A percentile compares a stretch with the other conserved stretches of the same genome.
Conservation (phyloP, 2,888 invertebrate genomes). For the Perithous albicinctus region DNA sequence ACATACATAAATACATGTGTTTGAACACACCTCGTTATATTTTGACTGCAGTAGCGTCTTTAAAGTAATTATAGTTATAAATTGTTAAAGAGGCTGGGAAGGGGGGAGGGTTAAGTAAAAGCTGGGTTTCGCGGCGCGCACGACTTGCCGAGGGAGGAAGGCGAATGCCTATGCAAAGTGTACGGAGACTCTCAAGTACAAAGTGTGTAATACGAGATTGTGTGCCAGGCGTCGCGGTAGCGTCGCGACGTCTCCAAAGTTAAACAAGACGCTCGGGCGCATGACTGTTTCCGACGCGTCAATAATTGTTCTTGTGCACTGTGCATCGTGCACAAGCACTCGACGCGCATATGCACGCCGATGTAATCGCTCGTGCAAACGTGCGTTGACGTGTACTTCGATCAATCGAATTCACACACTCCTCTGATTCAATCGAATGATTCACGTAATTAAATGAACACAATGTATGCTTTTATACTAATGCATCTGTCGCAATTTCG, state of each 20-base stretch:
- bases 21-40: background rate
- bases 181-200: slow-evolving; percentile 37
- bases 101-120: slow-evolving; percentile 18
- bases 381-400: slow-evolving; percentile 32
- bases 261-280: slow-evolving; percentile 58
- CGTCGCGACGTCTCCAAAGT: slow-evolving; percentile 56
- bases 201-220: slow-evolving; percentile 51
- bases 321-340: slow-evolving; percentile 27
- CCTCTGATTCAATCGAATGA: slow-evolving; percentile 2
- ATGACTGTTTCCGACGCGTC: slow-evolving; percentile 62
- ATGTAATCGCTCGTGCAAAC: slow-evolving; percentile 51
- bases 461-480: background rate
- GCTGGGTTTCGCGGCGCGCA: slow-evolving; percentile 18
- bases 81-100: too few relatives aligned
- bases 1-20: background rate
- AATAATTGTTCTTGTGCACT: slow-evolving; percentile 63
- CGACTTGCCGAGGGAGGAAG: background rate
- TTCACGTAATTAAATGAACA: slow-evolving; percentile 15
- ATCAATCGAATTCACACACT: background rate
- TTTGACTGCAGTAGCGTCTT: background rate
- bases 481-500: background rate
- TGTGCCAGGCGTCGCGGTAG: slow-evolving; percentile 41
- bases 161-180: slow-evolving; percentile 35
- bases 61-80: slow-evolving; percentile 33
- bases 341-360: slow-evolving; percentile 40